Evolutionary conservation across 1,140 invertebrate species (phyloP).

Genomic region (Maniola jurtina): DNA sequence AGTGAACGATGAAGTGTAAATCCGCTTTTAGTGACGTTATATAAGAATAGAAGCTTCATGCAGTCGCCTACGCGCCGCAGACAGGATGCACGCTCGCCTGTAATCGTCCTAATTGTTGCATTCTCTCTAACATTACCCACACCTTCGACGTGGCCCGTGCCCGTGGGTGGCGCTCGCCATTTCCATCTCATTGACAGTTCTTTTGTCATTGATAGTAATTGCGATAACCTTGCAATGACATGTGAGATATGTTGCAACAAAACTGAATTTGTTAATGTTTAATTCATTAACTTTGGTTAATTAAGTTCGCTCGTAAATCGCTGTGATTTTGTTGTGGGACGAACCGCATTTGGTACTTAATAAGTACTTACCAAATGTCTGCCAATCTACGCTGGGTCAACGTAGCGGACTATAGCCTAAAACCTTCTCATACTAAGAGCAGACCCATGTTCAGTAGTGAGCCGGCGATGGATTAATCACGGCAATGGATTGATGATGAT

Average conservation of each 20-base stretch:
- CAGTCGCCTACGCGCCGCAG: slow-evolving; percentile 37
- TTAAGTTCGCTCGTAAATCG: too few species aligned
- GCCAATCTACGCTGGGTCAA: too few species aligned
- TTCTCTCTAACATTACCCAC: slow-evolving; percentile 51
- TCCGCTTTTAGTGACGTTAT: too few species aligned
- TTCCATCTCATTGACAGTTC: slow-evolving; percentile 47
- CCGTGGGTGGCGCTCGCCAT: slow-evolving; percentile 32
- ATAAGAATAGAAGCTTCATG: background rate
- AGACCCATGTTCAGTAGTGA: too few species aligned
- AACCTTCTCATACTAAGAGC: too few species aligned
- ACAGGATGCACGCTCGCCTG: slow-evolving; percentile 53
- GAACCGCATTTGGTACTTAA: too few species aligned
- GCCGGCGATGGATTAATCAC: too few species aligned
- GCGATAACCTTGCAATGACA: slow-evolving; percentile 4
- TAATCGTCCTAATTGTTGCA: slow-evolving; percentile 60
- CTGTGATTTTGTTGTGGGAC: too few species aligned
- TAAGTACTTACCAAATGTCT: too few species aligned
- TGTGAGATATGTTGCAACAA: slow-evolving; percentile 4
- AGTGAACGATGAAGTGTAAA: too few species aligned
- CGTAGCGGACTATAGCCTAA: too few species aligned
- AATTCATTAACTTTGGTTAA: background rate
- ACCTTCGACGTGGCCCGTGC: slow-evolving; percentile 28
- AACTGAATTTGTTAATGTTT: slow-evolving; percentile 3
- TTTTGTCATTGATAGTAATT: slow-evolving; percentile 19
- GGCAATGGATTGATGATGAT: too few species aligned